A percentile compares a stretch with the other conserved stretches of the same genome.
Conservation (phyloP, 1,140 invertebrate species). For the Drosophila subobscura region DNA sequence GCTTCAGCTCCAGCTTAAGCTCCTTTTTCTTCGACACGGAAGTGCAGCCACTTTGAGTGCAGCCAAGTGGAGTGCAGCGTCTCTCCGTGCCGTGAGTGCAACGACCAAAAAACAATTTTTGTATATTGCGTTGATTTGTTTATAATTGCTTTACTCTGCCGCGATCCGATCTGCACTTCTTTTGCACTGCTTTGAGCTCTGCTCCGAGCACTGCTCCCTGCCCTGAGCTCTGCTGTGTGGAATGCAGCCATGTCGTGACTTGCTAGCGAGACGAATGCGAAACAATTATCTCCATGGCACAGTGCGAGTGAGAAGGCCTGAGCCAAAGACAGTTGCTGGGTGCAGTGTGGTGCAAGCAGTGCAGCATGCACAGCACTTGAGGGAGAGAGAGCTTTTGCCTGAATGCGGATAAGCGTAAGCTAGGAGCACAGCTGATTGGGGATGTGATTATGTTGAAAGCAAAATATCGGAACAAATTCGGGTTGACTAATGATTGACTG, state of each 20-base stretch:
- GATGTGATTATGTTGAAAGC: no score
- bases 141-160: constrained; percentile 34
- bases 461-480: no score
- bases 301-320: constrained; percentile 37
- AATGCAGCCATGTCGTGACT: constrained; percentile 69
- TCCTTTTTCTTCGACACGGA: constrained; percentile 37
- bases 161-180: constrained; percentile 33
- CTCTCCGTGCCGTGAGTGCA: constrained; percentile 34
- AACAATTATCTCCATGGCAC: constrained; percentile 63
- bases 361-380: no score
- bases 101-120: constrained; percentile 49
- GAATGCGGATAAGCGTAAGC: no score
- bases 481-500: no score
- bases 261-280: constrained; percentile 69
- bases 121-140: constrained; percentile 57
- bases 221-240: constrained; percentile 8
- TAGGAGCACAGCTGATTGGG: no score
- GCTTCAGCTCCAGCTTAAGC: no score
- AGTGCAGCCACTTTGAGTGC: constrained; percentile 26
- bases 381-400: no score
- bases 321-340: not conserved
- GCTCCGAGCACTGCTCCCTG: not conserved
- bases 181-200: not conserved
- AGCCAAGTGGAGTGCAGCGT: constrained; percentile 1
- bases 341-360: constrained; percentile 15